Base-by-base conservation (phyloP, 2,888 invertebrate genomes). In the Phlogophora meticulosa region DNA sequence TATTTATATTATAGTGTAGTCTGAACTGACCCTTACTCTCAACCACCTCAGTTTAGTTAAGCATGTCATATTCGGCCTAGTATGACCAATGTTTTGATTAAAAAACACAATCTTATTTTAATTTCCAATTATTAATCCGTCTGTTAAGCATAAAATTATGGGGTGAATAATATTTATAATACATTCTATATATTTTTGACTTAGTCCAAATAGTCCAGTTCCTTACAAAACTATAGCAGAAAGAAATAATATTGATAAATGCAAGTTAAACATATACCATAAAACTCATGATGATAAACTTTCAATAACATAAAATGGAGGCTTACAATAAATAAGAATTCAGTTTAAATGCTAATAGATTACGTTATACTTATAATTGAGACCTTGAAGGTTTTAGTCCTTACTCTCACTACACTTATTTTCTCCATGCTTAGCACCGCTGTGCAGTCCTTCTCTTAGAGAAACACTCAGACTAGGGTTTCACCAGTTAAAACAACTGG, bases 381-480 rank as follows among this genome's bases (percentile, higher is more conserved):
- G 10, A 24, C 51, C 43, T 45, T 45, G 42, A 1, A 53, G 15
- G 40, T 36, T 13, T 45, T 28, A 42, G 17, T 55, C 32, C 0
- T 45, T 45, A 55, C 32, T 42, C 48, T 55, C 22, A 45, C 55
- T 72, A 55, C 4, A 34, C 38, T 51, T 28, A 36, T 28, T 51
- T 22, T 15, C 51, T 52, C 22, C 11, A 13, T 42, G 24, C 2
- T 0, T 55, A 58, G 67, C 67, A 73, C 66, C 56, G 7, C n/a
- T 55, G 52, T 51, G 58, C 78, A 49, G 43, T 78, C 32, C 20
- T 4, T 55, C 60, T 58, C 74, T 66, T 58, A 32, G 13, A 73
- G 52, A 61, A 73, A 61, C 60, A 38, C 10, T 32, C 56, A 51
- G 61, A 75, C 78, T 75, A 75, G 74, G 66, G 17, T 53, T 28